Evolutionary conservation across 2,797 vertebrate species (phyloP).

Genomic region (Discoglossus pictus): DNA sequence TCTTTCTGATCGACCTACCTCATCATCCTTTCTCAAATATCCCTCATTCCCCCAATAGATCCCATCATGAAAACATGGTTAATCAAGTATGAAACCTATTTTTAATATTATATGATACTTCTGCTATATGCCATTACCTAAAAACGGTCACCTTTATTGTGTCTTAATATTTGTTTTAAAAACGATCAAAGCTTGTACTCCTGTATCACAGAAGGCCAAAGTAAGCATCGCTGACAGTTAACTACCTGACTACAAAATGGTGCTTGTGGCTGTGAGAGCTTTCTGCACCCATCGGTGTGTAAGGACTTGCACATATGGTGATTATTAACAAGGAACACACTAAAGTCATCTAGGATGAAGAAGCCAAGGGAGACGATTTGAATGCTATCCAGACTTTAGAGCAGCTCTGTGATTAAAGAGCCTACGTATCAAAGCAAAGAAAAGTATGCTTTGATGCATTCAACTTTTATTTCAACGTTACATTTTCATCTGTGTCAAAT

Average conservation of each 20-base stretch:
- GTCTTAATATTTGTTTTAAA: too few species aligned
- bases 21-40: too few species aligned
- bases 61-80: too few species aligned
- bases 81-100: too few species aligned
- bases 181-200: too few species aligned
- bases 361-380: slow-evolving; percentile 33
- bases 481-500: slow-evolving; percentile 16
- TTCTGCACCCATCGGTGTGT: slow-evolving; percentile 25
- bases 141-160: too few species aligned
- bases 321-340: slow-evolving; percentile 39
- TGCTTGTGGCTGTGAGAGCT: not conserved
- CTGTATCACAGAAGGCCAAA: too few species aligned
- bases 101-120: too few species aligned
- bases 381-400: slow-evolving; percentile 43
- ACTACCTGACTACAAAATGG: not conserved
- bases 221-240: not conserved
- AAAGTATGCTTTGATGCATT: slow-evolving; percentile 41
- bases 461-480: slow-evolving; percentile 30
- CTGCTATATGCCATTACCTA: too few species aligned
- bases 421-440: slow-evolving; percentile 28
- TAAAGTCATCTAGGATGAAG: slow-evolving; percentile 37
- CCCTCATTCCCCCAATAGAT: too few species aligned
- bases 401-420: slow-evolving; percentile 35
- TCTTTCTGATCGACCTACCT: too few species aligned
- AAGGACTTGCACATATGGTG: slow-evolving; percentile 37